These are phyloP conservation scores for Torymus tubicola DNA, from an alignment of 2,888 invertebrate species.

Conservation along the genomic window DNA sequence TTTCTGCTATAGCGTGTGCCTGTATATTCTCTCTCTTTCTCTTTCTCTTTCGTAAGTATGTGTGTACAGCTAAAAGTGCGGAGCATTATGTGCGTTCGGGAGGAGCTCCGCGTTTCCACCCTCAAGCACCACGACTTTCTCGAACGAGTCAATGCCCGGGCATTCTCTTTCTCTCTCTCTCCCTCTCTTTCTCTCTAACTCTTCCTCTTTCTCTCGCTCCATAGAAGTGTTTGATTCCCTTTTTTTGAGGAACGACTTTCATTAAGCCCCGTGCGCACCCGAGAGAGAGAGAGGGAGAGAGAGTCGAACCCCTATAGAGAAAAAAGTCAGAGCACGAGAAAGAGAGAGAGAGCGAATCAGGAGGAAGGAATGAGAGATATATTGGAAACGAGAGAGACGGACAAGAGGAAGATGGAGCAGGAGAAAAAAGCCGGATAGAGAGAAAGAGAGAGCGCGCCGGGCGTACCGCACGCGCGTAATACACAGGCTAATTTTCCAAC, in stretches of 20 bases:
- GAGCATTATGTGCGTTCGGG: conserved; percentile 20
- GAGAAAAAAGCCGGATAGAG: not conserved
- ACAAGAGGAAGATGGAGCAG: not conserved
- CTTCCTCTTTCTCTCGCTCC: conserved; percentile 27
- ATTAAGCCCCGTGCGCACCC: conserved; percentile 22
- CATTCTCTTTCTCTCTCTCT: conserved; percentile 13
- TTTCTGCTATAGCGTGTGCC: not conserved
- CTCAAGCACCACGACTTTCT: conserved; percentile 9
- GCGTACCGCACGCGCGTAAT: conserved; percentile 14
- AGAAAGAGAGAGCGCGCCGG: too few species aligned
- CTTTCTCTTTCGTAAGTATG: too few species aligned
- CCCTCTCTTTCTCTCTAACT: conserved; percentile 3
- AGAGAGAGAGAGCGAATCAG: conserved; percentile 13
- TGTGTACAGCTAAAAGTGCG: conserved; percentile 1
- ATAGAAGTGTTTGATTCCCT: conserved; percentile 24
- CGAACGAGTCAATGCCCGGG: conserved; percentile 30
- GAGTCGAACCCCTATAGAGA: not conserved
- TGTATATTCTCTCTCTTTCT: too few species aligned
- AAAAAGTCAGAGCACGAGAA: not conserved
- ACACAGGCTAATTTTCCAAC: conserved; percentile 49
- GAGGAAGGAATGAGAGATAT: conserved; percentile 8
- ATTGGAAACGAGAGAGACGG: conserved; percentile 3
- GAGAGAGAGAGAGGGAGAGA: conserved; percentile 6
- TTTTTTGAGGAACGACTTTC: conserved; percentile 45
- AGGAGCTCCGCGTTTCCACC: conserved; percentile 11